Evolutionary conservation across 2,888 invertebrate genomes (phyloP), one percentile per base, ranked within the genome.

Genomic region (Laspeyria flexula): DNA sequence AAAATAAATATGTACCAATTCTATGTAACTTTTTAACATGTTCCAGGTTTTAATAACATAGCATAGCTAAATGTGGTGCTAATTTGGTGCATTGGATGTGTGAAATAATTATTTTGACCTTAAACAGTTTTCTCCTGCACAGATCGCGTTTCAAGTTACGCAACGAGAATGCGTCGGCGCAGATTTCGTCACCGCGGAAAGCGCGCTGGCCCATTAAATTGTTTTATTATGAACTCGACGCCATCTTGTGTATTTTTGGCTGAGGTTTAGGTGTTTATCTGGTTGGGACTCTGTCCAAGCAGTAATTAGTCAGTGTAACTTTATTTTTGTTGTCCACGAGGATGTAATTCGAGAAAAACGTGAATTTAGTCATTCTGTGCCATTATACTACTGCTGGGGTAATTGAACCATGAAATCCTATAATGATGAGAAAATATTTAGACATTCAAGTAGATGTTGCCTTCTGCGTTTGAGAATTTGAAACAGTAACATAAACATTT

Each of bases 161-260:
- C 78, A 92, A 89, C 84, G 73, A 77, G 81, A 83, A 86, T 88
- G 88, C 88, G 90, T 86, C 86, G 86, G 86, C 87, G 88, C 85
- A 78, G 83, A 89, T 92, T 91, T 92, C 91, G 90, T 90, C 91
- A 91, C 90, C 88, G 85, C 90, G 91, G 91, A 89, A 92, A 91
- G 85, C 90, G 90, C 88, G 90, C 86, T 90, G 90, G 91, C 90
- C 91, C 91, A 91, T 92, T 92, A 92, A 91, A 92, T 91, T 90
- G 91, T 91, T 92, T 91, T 92, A 92, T 91, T 92, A 91, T 90
- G 90, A 88, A 91, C 89, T 80, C 87, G 90, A 85, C 91, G 91
- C 91, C 91, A 90, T 91, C 86, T 89, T 86, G 85, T 88, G 86
- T 92, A 91, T 92, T 92, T 92, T 92, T 90, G 90, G 91, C 89